Base-by-base conservation (phyloP, 2,888 invertebrate species). In the Oxyteleia sp. region DNA sequence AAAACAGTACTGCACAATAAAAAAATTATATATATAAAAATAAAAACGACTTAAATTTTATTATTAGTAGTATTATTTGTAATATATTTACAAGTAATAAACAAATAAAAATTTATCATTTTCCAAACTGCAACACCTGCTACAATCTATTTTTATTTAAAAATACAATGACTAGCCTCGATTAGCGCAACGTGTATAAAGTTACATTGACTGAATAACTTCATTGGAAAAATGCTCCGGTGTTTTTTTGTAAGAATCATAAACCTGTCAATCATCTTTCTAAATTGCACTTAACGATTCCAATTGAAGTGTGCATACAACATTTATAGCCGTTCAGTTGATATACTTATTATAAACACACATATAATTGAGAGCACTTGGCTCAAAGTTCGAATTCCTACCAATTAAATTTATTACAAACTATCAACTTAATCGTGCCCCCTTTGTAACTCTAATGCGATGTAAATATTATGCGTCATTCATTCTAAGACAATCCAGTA, bases 401-500 rank as follows among this genome's bases (percentile, higher is more conserved):
- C 7, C 66, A 66, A 66, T 75, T 59, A 49, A 75, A 75, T 64
- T 75, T 49, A 57, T 66, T 47, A 16, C 57, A 49, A 57, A 49
- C 43, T 57, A 64, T 64, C 75, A 66, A 59, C 57, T 66, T 41
- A 57, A 59, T 57, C 63, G 55, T 35, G 29, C 57, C n/a, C 18
- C 63, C 35, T 75, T 75, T 75, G 57, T 51, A 29, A 3, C 13
- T 5, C 13, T 72, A 72, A 74, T 64, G 74, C 55, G 45, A 74
- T 74, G 63, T 18, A 55, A 74, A 74, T 64, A 64, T 74, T 45
- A 74, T 76, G 59, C 66, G 51, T 20, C 66, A 35, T 68, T 76
- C 68, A 57, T 76, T 59, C 51, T 61, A 76, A 41, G 55, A 74
- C 45, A 43, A 74, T 74, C 74, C 20, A 29, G n/a, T 45, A 55